A percentile compares a stretch with the other conserved stretches of the same genome.
phyloP scores from a whole-genome alignment of 2,797 vertebrate genomes.

The Cheirogaleus major region DNA sequence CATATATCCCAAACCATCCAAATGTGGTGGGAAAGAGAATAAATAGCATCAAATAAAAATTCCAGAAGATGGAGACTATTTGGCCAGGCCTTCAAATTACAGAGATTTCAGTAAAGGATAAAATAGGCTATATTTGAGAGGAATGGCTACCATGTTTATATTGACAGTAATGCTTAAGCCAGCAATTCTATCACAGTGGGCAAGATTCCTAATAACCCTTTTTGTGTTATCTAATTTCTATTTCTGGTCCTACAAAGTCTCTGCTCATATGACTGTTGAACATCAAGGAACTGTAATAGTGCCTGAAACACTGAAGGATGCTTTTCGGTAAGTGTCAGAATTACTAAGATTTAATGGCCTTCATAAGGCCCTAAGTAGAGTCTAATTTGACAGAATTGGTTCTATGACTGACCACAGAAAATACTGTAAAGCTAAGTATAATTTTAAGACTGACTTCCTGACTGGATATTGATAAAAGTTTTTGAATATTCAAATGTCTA shows the following conservation, averaged over 20 bases:
- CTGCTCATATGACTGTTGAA: not conserved
- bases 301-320: not conserved
- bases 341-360: not conserved
- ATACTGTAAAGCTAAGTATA: not conserved
- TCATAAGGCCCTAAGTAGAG: not conserved
- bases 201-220: not conserved
- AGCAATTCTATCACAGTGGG: not conserved
- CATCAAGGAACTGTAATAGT: not conserved
- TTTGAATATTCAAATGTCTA: not conserved
- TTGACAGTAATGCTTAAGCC: not conserved
- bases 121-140: not conserved
- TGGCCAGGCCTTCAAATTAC: not conserved
- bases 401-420: slow-evolving; percentile 2
- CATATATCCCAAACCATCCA: not conserved
- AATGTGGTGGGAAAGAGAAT: not conserved
- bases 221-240: not conserved
- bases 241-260: not conserved
- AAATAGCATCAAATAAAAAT: not conserved
- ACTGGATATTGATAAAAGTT: not conserved
- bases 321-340: not conserved
- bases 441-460: slow-evolving; percentile 41
- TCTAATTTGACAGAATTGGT: slow-evolving; percentile 8
- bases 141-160: not conserved
- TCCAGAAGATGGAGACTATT: not conserved
- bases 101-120: not conserved